These are phyloP conservation scores for Lithobates pipiens DNA, from an alignment of 2,797 vertebrate genomes.

Conservation along the genomic window DNA sequence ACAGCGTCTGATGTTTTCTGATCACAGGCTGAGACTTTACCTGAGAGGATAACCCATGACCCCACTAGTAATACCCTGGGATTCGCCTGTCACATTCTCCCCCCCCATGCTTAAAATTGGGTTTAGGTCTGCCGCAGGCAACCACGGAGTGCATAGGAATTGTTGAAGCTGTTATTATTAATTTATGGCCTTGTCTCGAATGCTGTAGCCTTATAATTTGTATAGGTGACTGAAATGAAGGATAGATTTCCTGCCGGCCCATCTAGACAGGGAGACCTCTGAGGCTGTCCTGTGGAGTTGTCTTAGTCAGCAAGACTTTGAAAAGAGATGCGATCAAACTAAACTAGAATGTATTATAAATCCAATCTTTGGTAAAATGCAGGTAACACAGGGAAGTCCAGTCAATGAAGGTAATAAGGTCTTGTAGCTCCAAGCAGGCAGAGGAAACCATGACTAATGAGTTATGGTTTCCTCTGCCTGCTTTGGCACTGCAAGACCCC, in stretches of 20 bases:
- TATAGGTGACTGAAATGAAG: background rate
- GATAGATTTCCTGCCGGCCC: background rate
- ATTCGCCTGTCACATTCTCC: slow-evolving; percentile 7
- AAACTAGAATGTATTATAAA: too few species aligned
- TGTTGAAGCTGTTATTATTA: background rate
- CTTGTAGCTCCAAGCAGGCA: too few species aligned
- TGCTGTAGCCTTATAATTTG: background rate
- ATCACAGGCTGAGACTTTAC: slow-evolving; percentile 7
- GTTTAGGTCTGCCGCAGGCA: background rate
- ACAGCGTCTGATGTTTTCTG: background rate
- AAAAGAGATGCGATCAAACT: too few species aligned
- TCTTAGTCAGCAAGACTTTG: too few species aligned
- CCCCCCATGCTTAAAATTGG: background rate
- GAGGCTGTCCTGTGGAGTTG: too few species aligned
- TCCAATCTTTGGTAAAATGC: too few species aligned
- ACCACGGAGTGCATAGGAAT: background rate
- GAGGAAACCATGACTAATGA: too few species aligned
- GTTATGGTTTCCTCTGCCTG: too few species aligned
- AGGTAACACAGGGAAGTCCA: too few species aligned
- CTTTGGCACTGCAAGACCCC: too few species aligned
- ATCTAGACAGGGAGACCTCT: background rate
- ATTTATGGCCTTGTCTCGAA: slow-evolving; percentile 17
- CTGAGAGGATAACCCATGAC: slow-evolving; percentile 27
- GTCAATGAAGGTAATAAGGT: too few species aligned
- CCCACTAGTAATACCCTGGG: slow-evolving; percentile 4